Evolutionary conservation across 2,797 vertebrate species (phyloP).

Genomic region (Dallia pectoralis): DNA sequence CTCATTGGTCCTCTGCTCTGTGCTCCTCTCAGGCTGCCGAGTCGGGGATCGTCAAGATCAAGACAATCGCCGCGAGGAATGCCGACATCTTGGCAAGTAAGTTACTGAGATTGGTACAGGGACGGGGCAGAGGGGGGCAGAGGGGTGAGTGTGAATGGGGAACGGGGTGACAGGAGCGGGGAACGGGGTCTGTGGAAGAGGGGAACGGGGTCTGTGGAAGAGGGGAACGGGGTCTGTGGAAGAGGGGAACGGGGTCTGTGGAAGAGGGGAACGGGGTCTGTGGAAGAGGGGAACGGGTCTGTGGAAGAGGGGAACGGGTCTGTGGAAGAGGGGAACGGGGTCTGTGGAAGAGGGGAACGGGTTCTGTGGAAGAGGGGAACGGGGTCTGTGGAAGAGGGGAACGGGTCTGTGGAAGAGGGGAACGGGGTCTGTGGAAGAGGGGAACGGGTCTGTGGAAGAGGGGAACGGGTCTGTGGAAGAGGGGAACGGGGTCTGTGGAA

Average conservation of each 20-base stretch:
- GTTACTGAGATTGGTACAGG: conserved; percentile 21
- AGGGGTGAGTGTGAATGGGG: background rate
- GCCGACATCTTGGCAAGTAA: conserved; percentile 93
- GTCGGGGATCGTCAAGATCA: conserved; percentile 99
- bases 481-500: too few relatives aligned
- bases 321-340: background rate
- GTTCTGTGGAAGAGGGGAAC: background rate
- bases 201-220: background rate
- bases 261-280: too few relatives aligned
- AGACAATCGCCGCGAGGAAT: conserved; percentile 95
- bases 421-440: too few relatives aligned
- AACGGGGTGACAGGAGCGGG: too few relatives aligned
- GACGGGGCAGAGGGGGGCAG: too few relatives aligned
- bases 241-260: background rate
- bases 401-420: background rate
- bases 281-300: background rate
- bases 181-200: background rate
- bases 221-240: background rate
- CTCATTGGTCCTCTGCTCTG: background rate
- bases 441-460: too few relatives aligned
- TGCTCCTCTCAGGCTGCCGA: conserved; percentile 86
- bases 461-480: background rate
- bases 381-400: too few relatives aligned
- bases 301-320: background rate
- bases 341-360: too few relatives aligned